Conservation (phyloP, 2,888 invertebrate genomes). For the Zygaena filipendulae region DNA sequence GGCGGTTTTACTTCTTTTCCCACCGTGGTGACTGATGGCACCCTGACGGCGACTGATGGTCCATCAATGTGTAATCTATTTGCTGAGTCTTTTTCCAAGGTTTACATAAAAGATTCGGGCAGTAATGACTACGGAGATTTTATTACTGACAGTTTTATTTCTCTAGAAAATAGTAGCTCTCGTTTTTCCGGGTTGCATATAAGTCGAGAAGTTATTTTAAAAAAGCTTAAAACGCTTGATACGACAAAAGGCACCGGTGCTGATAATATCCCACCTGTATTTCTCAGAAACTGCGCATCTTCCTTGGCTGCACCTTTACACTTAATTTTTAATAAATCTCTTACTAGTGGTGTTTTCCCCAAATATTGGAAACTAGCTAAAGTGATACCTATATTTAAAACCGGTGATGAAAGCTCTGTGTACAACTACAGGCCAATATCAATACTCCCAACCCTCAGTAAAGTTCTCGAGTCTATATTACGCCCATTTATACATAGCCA, state of each 20-base stretch:
- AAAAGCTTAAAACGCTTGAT: conserved; percentile 10
- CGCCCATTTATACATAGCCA: conserved; percentile 8
- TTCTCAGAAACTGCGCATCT: conserved; percentile 3
- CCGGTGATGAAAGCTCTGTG: conserved; percentile 4
- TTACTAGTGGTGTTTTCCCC: conserved; percentile 6
- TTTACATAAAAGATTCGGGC: neutral
- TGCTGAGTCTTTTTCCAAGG: conserved; percentile 2
- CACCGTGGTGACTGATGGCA: no score
- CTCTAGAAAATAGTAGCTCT: no score
- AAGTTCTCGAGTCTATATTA: conserved; percentile 13
- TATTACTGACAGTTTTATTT: no score
- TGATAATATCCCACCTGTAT: conserved; percentile 8
- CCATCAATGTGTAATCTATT: no score
- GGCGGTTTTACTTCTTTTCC: conserved; percentile 9
- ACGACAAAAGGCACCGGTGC: conserved; percentile 9
- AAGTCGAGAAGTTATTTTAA: conserved; percentile 4
- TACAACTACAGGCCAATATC: conserved; percentile 15
- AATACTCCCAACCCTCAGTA: no score
- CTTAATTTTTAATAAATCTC: conserved; percentile 9
- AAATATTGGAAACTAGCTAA: conserved; percentile 11
- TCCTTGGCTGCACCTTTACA: conserved; percentile 3
- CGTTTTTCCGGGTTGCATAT: neutral
- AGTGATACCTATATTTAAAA: conserved; percentile 13
- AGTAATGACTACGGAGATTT: no score
- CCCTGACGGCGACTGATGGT: no score